phyloP scores from a whole-genome alignment of 35 echinoderm and acorn worm species.

The Chiridota heheva region DNA sequence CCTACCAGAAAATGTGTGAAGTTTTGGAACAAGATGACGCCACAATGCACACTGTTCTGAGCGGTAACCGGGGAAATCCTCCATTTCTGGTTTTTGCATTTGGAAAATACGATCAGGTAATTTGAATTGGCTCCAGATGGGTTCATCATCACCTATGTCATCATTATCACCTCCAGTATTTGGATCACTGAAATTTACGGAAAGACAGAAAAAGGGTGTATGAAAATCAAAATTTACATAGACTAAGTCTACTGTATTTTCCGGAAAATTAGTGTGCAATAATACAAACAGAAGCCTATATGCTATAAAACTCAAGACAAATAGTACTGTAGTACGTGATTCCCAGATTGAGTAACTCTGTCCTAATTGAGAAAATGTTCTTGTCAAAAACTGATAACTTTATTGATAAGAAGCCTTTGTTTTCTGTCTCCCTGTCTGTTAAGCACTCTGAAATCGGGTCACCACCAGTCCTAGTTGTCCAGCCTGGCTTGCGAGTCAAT shows the following conservation, averaged over 20 bases:
- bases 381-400: too few relatives aligned
- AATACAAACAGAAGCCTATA: neutral
- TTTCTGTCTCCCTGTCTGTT: too few relatives aligned
- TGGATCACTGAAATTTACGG: neutral
- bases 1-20: conserved; percentile 32
- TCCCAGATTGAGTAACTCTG: neutral
- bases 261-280: too few relatives aligned
- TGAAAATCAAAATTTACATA: neutral
- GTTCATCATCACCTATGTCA: conserved; percentile 12
- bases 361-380: neutral
- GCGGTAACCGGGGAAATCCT: conserved; percentile 11
- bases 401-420: too few relatives aligned
- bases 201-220: neutral
- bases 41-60: conserved; percentile 37
- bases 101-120: conserved; percentile 20
- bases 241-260: too few relatives aligned
- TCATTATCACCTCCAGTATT: conserved; percentile 39
- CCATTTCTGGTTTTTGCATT: conserved; percentile 14
- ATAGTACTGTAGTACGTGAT: neutral
- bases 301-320: neutral
- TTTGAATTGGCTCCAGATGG: conserved; percentile 18
- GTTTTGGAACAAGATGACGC: conserved; percentile 5
- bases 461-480: too few relatives aligned
- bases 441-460: too few relatives aligned
- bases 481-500: too few relatives aligned